These are phyloP conservation scores for Hippoglossus hippoglossus DNA, from an alignment of 2,797 vertebrate genomes.

Conservation along the genomic window DNA sequence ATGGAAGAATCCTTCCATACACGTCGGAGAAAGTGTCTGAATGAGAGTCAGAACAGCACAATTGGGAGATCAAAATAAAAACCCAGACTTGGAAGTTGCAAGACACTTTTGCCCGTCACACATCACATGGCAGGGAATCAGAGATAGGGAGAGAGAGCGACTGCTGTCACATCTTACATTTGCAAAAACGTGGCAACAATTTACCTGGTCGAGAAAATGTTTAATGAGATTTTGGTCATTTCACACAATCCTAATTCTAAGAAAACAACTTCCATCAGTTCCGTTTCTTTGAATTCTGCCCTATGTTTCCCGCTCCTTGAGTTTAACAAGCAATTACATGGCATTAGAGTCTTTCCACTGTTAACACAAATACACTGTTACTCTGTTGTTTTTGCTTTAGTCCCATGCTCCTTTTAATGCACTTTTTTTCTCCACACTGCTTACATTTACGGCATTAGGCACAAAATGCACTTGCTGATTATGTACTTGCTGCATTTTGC, in stretches of 20 bases:
- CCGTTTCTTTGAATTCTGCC: neutral
- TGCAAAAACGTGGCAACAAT: too few relatives aligned
- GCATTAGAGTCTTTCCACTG: neutral
- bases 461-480: slow-evolving; percentile 46
- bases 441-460: slow-evolving; percentile 48
- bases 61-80: too few relatives aligned
- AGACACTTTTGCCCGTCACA: too few relatives aligned
- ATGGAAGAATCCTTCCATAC: neutral
- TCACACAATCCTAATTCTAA: neutral
- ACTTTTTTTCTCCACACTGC: slow-evolving; percentile 13
- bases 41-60: too few relatives aligned
- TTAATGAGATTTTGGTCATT: too few relatives aligned
- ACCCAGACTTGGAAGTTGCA: too few relatives aligned
- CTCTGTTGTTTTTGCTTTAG: slow-evolving; percentile 7
- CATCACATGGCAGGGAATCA: too few relatives aligned
- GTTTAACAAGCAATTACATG: slow-evolving; percentile 12
- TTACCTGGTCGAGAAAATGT: too few relatives aligned
- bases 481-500: slow-evolving; percentile 56
- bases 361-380: neutral
- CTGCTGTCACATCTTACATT: too few relatives aligned
- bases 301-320: neutral
- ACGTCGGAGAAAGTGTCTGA: neutral
- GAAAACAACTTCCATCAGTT: neutral
- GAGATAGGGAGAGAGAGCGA: too few relatives aligned
- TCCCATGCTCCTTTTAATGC: slow-evolving; percentile 2